Evolutionary conservation across 35 echinoderm and acorn worm genomes (phyloP), one percentile per base, ranked within the genome.

Genomic region (Heliocidaris erythrogramma): DNA sequence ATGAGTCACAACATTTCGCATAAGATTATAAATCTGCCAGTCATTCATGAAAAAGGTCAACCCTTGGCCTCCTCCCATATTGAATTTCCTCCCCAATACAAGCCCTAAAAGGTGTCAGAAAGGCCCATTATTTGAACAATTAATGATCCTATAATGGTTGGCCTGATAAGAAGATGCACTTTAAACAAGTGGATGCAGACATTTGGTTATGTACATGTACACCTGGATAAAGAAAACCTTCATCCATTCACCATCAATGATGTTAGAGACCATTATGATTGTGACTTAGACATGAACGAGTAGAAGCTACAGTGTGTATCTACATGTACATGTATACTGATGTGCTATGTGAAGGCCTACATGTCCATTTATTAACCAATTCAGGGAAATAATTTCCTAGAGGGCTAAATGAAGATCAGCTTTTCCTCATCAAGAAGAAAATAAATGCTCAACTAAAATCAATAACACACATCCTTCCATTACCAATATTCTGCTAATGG

Each of bases 21-120:
- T 92, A 92, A 49, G 49, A 92, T 92, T 92, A 92, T 92, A 92
- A 92, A 92, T 92, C 48, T 92, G 91, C 91, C 91, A 92, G 91
- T 92, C 91, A 92, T 92, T 92, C 91, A 59, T 59, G 91, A 49
- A 92, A 92, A 92, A 92, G 91, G 91, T 92, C 91, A 92, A 49
- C 91, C 29, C 31, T 59, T 92, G 91, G 91, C 48, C 91, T 92
- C 91, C 91, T 92, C 91, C 91, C 91, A 92, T 49, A 92, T 92
- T 92, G 31, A 92, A 92, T 92, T 92, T 92, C 91, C 91, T 92
- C n/a, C 48, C 49, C 47, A 49, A 59, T 59, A 49, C 50, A 16
- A 50, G 91, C 49, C 17, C n/a, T 30, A 92, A 59, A 92, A 92
- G 49, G 49, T 52, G 91, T 92, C 48, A 92, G n/a, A 92, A 89